phyloP scores from a whole-genome alignment of 2,113 vertebrate species.

The Opisthocomus hoazin region DNA sequence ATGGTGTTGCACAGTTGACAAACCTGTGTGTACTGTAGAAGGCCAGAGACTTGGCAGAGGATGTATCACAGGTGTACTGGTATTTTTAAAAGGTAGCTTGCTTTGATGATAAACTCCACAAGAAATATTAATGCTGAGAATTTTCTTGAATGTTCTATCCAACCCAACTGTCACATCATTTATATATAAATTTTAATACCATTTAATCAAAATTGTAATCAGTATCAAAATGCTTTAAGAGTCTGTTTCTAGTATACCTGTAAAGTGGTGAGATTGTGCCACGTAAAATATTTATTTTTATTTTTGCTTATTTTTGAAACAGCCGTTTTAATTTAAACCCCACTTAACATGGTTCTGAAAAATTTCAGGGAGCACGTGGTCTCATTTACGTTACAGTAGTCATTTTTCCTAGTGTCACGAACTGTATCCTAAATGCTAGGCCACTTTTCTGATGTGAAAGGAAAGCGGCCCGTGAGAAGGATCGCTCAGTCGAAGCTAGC shows the following conservation, averaged over 20 bases:
- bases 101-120: constrained; percentile 61
- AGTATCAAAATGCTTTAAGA: constrained; percentile 72
- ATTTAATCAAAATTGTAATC: constrained; percentile 67
- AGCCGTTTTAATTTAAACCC: constrained; percentile 63
- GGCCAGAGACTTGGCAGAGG: constrained; percentile 76
- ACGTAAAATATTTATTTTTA: constrained; percentile 70
- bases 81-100: constrained; percentile 54
- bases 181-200: constrained; percentile 65
- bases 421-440: constrained; percentile 64
- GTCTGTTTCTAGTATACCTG: constrained; percentile 64
- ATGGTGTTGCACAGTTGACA: constrained; percentile 78
- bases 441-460: constrained; percentile 59
- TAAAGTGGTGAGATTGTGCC: constrained; percentile 63
- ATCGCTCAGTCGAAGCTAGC: constrained; percentile 47
- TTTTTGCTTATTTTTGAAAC: constrained; percentile 62
- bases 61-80: constrained; percentile 62
- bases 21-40: constrained; percentile 78
- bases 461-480: constrained; percentile 53
- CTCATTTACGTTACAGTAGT: constrained; percentile 65
- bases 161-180: constrained; percentile 63
- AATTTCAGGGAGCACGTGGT: constrained; percentile 69
- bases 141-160: constrained; percentile 52
- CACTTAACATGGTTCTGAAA: constrained; percentile 46
- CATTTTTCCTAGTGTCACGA: constrained; percentile 56
- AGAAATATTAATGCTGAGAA: constrained; percentile 50